These are phyloP conservation scores for Harpalus rubripes DNA, from an alignment of 2,888 invertebrate species.

Conservation along the genomic window DNA sequence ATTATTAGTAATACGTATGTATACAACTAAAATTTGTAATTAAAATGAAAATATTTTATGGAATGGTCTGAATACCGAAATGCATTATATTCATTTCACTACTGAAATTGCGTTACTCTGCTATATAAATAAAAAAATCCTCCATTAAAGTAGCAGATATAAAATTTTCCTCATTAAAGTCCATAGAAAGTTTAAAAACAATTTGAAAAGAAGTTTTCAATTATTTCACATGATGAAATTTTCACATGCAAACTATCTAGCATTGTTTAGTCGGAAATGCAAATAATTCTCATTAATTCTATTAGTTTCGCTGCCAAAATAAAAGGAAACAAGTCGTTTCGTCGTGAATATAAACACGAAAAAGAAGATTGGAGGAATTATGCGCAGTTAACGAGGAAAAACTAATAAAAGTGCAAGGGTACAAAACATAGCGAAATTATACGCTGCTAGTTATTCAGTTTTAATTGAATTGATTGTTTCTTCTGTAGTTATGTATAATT, in stretches of 20 bases:
- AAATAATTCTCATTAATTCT: slow-evolving; percentile 63
- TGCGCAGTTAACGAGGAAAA: slow-evolving; percentile 53
- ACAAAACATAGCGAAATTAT: slow-evolving; percentile 29
- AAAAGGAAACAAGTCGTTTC: slow-evolving; percentile 54
- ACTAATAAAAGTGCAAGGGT: slow-evolving; percentile 35
- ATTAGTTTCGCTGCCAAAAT: slow-evolving; percentile 61
- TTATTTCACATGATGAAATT: slow-evolving; percentile 59
- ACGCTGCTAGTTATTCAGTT: neutral
- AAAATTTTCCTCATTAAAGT: slow-evolving; percentile 18
- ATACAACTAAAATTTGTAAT: neutral
- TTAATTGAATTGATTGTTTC: neutral
- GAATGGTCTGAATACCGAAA: neutral
- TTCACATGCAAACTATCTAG: slow-evolving; percentile 57
- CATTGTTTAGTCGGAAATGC: slow-evolving; percentile 53
- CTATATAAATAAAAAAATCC: slow-evolving; percentile 9
- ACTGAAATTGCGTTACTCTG: slow-evolving; percentile 6
- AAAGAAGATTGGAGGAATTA: slow-evolving; percentile 51
- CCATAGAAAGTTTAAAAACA: slow-evolving; percentile 38
- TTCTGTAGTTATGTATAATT: too few species aligned
- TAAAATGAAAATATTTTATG: slow-evolving; percentile 22
- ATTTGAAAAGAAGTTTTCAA: slow-evolving; percentile 45
- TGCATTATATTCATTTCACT: slow-evolving; percentile 10
- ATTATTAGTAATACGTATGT: slow-evolving; percentile 9
- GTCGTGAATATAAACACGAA: slow-evolving; percentile 48
- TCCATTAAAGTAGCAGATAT: slow-evolving; percentile 13